These are phyloP conservation scores for Ibidorhyncha struthersii DNA, from an alignment of 2,113 vertebrate genomes.

Conservation along the genomic window DNA sequence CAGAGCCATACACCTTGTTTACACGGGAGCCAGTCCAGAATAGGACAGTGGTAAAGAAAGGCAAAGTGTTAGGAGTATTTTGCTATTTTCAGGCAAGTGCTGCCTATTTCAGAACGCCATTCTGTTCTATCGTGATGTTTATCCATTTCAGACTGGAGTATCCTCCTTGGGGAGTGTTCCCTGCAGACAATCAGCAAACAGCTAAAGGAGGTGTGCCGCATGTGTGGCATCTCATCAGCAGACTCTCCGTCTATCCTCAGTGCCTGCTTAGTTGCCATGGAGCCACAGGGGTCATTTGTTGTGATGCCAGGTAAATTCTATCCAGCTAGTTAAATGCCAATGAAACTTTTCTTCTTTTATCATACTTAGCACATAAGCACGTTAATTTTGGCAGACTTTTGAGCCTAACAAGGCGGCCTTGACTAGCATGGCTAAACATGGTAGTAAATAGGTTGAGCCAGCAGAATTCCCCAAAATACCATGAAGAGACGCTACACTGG, in stretches of 20 bases:
- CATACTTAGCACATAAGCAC: background rate
- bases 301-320: constrained; percentile 90
- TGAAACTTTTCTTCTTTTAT: background rate
- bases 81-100: background rate
- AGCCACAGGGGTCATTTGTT: constrained; percentile 95
- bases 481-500: accelerated
- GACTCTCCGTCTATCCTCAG: constrained; percentile 96
- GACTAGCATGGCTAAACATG: background rate
- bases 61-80: background rate
- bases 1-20: accelerated
- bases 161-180: constrained; percentile 93
- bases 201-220: constrained; percentile 92
- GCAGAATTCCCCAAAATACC: background rate
- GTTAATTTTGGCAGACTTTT: background rate
- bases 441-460: background rate
- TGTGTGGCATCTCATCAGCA: constrained; percentile 92
- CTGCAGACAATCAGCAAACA: constrained; percentile 94
- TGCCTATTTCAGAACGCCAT: background rate
- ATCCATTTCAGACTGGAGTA: constrained; percentile 89
- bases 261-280: constrained; percentile 98
- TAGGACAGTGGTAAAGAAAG: background rate
- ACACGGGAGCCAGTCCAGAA: background rate
- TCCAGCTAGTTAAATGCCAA: background rate
- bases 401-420: background rate
- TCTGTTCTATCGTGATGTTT: background rate